These are phyloP conservation scores for Zelleria hepariella DNA, from an alignment of 2,888 invertebrate genomes.

Conservation along the genomic window DNA sequence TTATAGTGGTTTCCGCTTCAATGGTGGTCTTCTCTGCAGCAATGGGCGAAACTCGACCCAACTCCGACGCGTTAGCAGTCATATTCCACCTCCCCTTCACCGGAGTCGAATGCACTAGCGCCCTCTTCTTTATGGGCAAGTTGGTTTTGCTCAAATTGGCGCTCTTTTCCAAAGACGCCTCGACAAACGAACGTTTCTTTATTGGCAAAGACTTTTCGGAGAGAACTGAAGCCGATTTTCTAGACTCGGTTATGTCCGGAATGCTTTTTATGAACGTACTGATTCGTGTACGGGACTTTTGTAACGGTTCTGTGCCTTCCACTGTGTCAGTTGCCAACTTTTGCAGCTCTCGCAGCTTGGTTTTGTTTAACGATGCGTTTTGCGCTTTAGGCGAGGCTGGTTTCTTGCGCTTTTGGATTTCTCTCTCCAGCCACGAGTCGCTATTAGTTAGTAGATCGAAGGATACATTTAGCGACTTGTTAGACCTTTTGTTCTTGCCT, in stretches of 20 bases:
- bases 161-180: conserved; percentile 1
- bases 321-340: conserved; percentile 36
- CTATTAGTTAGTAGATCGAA: conserved; percentile 27
- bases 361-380: conserved; percentile 4
- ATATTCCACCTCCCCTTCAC: conserved; percentile 28
- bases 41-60: conserved; percentile 49
- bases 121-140: conserved; percentile 46
- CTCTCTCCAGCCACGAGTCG: conserved; percentile 41
- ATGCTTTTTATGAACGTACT: conserved; percentile 16
- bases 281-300: conserved; percentile 22
- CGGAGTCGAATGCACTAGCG: conserved; percentile 49
- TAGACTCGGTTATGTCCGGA: conserved; percentile 11
- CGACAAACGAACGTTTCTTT: conserved; percentile 42
- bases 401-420: conserved; percentile 25
- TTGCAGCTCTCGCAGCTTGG: conserved; percentile 27
- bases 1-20: neutral
- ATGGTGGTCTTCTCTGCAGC: conserved; percentile 11
- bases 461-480: conserved; percentile 31
- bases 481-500: conserved; percentile 12
- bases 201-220: conserved; percentile 37
- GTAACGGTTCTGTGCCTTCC: conserved; percentile 28
- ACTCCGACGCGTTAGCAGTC: conserved; percentile 27
- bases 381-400: conserved; percentile 5
- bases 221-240: conserved; percentile 30
- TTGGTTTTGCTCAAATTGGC: neutral